These are phyloP conservation scores for Hirtodrosophila trivittata DNA, from an alignment of 2,888 invertebrate genomes.

Conservation along the genomic window DNA sequence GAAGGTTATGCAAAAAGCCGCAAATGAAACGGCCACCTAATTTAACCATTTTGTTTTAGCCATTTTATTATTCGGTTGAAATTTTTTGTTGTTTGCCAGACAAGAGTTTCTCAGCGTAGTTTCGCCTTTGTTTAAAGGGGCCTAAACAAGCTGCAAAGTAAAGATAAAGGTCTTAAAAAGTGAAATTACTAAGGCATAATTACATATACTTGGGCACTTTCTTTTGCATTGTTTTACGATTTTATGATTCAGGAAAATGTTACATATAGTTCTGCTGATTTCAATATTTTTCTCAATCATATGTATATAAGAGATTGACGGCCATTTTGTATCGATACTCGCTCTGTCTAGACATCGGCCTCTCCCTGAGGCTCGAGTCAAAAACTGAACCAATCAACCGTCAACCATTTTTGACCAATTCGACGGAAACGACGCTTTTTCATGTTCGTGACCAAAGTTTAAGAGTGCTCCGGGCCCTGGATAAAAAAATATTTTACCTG, in stretches of 20 bases:
- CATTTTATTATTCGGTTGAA: conserved; percentile 48
- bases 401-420: conserved; percentile 75
- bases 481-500: conserved; percentile 76
- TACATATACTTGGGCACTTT: conserved; percentile 27
- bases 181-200: conserved; percentile 43
- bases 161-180: conserved; percentile 58
- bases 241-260: too few species aligned
- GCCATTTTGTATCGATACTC: conserved; percentile 65
- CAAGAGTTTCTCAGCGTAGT: conserved; percentile 49
- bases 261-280: too few species aligned
- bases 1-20: conserved; percentile 55
- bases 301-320: conserved; percentile 29
- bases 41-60: conserved; percentile 45
- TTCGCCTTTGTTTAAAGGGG: conserved; percentile 38
- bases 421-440: conserved; percentile 74
- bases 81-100: conserved; percentile 30
- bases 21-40: conserved; percentile 48
- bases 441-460: conserved; percentile 76
- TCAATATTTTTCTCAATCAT: conserved; percentile 23
- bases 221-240: too few species aligned
- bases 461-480: conserved; percentile 45
- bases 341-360: conserved; percentile 46
- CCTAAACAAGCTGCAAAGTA: conserved; percentile 53
- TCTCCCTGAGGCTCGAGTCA: conserved; percentile 29
- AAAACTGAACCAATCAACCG: conserved; percentile 77